These are phyloP conservation scores for Caenorhabditis uteleia DNA, from an alignment of 2,888 invertebrate species.

Conservation along the genomic window DNA sequence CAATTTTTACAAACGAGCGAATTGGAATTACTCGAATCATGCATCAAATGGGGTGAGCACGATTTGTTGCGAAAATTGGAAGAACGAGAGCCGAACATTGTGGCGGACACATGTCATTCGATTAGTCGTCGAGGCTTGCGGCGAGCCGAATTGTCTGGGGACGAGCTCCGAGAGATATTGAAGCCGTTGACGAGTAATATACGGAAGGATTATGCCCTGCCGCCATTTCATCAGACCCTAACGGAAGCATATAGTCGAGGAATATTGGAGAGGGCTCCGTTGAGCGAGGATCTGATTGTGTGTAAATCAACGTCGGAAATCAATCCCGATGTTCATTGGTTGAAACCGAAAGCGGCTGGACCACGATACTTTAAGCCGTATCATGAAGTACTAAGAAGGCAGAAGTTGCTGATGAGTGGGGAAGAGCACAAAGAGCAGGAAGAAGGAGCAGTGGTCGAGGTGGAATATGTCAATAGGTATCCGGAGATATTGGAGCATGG, in stretches of 20 bases:
- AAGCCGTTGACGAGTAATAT: conserved; percentile 73
- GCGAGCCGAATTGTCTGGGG: conserved; percentile 80
- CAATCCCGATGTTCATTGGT: conserved; percentile 54
- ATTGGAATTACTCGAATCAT: conserved; percentile 84
- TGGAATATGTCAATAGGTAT: conserved; percentile 10
- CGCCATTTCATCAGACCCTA: conserved; percentile 75
- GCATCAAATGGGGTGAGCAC: conserved; percentile 87
- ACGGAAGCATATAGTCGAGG: conserved; percentile 40
- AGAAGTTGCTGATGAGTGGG: neutral
- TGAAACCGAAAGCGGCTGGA: conserved; percentile 69
- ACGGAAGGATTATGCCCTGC: conserved; percentile 87
- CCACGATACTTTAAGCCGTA: conserved; percentile 92
- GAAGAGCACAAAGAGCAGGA: too few species aligned
- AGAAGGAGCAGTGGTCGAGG: too few species aligned
- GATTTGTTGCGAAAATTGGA: conserved; percentile 83
- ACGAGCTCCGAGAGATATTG: conserved; percentile 72
- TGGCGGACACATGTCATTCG: conserved; percentile 88
- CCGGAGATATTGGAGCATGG: conserved; percentile 17
- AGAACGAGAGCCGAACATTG: conserved; percentile 42
- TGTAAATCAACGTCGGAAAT: conserved; percentile 36
- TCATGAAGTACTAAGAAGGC: conserved; percentile 77
- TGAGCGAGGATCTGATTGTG: conserved; percentile 33
- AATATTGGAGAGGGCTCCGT: conserved; percentile 38
- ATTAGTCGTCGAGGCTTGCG: conserved; percentile 84
- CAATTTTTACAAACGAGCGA: conserved; percentile 70